Evolutionary conservation across 2,888 invertebrate species (phyloP).

Genomic region (Trissonchulus latispiculum): DNA sequence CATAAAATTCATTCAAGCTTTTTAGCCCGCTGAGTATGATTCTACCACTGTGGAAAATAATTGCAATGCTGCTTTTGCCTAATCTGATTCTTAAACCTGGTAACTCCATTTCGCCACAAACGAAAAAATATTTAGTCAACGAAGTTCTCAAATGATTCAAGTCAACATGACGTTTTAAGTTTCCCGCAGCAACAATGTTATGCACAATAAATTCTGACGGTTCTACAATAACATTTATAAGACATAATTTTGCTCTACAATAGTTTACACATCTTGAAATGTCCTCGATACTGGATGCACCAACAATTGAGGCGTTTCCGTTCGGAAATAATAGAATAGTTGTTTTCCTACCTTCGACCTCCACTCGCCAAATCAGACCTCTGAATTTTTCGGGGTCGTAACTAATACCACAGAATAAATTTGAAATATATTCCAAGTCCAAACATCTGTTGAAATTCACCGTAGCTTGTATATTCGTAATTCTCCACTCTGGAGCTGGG

Average conservation of each 20-base stretch:
- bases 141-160: too few species aligned
- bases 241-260: neutral
- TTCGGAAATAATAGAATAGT: neutral
- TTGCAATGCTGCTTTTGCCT: too few species aligned
- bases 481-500: neutral
- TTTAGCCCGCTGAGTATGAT: too few species aligned
- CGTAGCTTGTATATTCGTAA: neutral
- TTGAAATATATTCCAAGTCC: neutral
- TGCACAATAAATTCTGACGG: too few species aligned
- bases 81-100: too few species aligned
- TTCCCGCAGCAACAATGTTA: too few species aligned
- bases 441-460: neutral
- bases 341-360: neutral
- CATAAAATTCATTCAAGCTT: too few species aligned
- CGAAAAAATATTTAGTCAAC: too few species aligned
- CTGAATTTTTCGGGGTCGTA: neutral
- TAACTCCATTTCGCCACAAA: too few species aligned
- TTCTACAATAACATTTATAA: neutral
- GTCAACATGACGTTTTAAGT: too few species aligned
- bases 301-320: neutral
- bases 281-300: neutral
- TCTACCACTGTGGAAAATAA: too few species aligned
- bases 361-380: neutral
- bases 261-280: neutral
- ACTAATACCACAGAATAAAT: neutral